Conservation (phyloP, 1,140 invertebrate genomes). For the Solenopsis fugax region DNA sequence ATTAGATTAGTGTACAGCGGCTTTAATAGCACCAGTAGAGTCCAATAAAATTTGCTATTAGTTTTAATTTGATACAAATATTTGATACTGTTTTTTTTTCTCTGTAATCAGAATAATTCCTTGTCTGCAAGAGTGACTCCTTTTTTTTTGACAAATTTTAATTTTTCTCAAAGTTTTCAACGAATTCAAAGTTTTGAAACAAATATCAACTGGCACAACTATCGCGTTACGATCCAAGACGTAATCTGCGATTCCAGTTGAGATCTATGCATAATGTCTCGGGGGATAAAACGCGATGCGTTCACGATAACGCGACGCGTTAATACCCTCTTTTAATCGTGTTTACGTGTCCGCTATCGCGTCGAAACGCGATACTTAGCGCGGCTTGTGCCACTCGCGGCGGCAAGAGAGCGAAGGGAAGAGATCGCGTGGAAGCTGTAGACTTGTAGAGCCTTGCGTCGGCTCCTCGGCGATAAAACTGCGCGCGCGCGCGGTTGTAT, state of each 20-base stretch:
- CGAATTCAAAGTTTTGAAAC: background rate
- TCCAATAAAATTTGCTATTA: too few relatives aligned
- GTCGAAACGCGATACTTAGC: conserved; percentile 21
- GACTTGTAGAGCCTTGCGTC: conserved; percentile 29
- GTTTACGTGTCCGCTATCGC: conserved; percentile 4
- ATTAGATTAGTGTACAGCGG: too few relatives aligned
- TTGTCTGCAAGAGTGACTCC: background rate
- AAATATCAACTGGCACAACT: background rate
- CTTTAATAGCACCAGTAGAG: too few relatives aligned
- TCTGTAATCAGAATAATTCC: background rate
- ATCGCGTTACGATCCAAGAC: background rate
- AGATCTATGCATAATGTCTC: background rate
- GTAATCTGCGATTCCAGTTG: background rate
- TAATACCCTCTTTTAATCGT: conserved; percentile 9
- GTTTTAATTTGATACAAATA: too few relatives aligned
- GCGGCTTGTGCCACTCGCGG: conserved; percentile 8
- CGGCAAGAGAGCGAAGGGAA: conserved; percentile 23
- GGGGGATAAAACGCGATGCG: background rate
- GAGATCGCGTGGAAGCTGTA: background rate
- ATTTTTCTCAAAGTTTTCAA: background rate
- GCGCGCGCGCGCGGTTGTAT: conserved; percentile 18
- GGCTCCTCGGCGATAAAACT: conserved; percentile 49
- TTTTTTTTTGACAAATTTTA: background rate
- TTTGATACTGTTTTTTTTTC: too few relatives aligned
- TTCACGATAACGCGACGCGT: background rate